Evolutionary conservation across 2,113 vertebrate species (phyloP), one percentile per base, ranked within the genome.

Genomic region (Chunga burmeisteri): DNA sequence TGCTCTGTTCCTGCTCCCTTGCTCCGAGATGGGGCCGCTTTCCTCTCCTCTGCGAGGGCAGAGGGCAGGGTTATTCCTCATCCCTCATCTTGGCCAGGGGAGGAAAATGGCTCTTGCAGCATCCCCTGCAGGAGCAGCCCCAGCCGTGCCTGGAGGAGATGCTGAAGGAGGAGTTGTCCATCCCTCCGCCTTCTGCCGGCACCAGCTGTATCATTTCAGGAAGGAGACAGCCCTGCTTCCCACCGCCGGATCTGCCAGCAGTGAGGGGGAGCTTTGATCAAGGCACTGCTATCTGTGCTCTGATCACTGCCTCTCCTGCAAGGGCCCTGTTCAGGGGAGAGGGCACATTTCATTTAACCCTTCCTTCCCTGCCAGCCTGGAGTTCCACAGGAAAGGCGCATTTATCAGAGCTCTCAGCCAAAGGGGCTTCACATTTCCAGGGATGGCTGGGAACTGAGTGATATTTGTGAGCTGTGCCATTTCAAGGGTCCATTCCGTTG

Each of bases 201-300:
- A 46, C 88, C 94, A 94, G 86, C 81, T 70, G 77, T 62, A 47
- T 68, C 40, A 40, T 86, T 81, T 94, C 81, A 79, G 88, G 90
- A 44, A 53, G 38, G 30, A 91, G 87, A 55, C 72, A 93, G 86
- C 73, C 68, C 52, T 30, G 75, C 34, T 88, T 93, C 72, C 72
- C 88, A 90, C n/a, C 1, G 6, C 71, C 53, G 36, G 47, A 13
- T 42, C 79, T 77, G 73, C 79, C 92, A 96, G 86, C 88, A 74
- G 47, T n/a, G 4, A 82, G 63, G 32, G 59, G 42, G n/a, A 94
- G 73, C 91, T 95, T 94, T 94, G 83, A 89, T 93, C 86, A 79
- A 72, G 86, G 73, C 91, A 68, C 34, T 65, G 62, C 65, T 95
- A 88, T 92, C 94, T 79, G 40, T 55, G 75, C 75, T 88, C 86